Evolutionary conservation across 2,113 vertebrate species (phyloP).

Genomic region (Channa argus): DNA sequence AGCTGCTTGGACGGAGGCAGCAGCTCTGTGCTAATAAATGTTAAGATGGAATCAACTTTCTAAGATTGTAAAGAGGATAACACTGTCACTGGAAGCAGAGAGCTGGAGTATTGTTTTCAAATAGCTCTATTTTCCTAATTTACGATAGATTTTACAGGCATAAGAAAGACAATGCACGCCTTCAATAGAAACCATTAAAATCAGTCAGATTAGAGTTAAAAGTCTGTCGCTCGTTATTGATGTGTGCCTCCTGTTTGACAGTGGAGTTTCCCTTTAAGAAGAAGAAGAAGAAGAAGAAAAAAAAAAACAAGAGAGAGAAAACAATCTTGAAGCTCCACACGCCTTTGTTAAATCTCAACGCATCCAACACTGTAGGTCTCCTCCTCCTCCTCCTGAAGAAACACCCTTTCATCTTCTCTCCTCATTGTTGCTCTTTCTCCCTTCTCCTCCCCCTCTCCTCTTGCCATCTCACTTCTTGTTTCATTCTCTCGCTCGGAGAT

Average conservation of each 20-base stretch:
- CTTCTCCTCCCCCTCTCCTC: slow-evolving; percentile 39
- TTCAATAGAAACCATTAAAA: slow-evolving; percentile 45
- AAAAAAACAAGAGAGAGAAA: slow-evolving; percentile 45
- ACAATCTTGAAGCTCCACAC: slow-evolving; percentile 62
- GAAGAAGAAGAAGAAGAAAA: slow-evolving; percentile 30
- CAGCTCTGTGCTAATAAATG: slow-evolving; percentile 41
- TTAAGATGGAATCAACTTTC: slow-evolving; percentile 43
- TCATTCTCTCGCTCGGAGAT: slow-evolving; percentile 57
- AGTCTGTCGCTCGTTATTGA: slow-evolving; percentile 58
- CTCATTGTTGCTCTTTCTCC: slow-evolving; percentile 69
- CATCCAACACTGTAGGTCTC: slow-evolving; percentile 66
- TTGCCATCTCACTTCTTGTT: slow-evolving; percentile 60
- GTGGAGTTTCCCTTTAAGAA: slow-evolving; percentile 60
- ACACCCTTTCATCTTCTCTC: slow-evolving; percentile 71
- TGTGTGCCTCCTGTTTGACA: slow-evolving; percentile 50
- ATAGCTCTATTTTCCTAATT: slow-evolving; percentile 30
- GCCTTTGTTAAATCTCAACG: slow-evolving; percentile 70
- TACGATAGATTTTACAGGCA: slow-evolving; percentile 38
- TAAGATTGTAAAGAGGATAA: slow-evolving; percentile 24
- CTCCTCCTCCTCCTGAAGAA: slow-evolving; percentile 69
- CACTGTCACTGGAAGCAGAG: neutral
- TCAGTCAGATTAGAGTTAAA: slow-evolving; percentile 60
- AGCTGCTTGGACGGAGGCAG: slow-evolving; percentile 38
- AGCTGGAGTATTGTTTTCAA: slow-evolving; percentile 4
- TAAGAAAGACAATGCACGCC: slow-evolving; percentile 40